Evolutionary conservation across 1,140 invertebrate genomes (phyloP).

Genomic region (Hypsibius dujardini): DNA sequence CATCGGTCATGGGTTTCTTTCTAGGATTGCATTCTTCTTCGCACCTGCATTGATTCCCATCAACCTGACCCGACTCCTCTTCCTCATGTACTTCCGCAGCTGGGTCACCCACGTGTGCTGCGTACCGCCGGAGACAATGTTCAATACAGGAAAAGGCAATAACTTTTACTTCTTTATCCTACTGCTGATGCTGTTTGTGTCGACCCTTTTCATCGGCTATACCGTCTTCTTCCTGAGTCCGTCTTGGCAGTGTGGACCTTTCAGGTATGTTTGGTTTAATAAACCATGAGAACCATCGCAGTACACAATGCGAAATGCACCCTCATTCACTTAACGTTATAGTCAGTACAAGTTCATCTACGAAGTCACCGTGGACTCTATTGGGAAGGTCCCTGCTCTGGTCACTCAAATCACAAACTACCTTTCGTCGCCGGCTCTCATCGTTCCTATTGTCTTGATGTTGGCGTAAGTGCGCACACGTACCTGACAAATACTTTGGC

Average conservation of each 20-base stretch:
- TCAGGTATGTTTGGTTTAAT: not conserved
- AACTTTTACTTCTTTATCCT: conserved; percentile 16
- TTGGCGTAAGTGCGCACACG: not conserved
- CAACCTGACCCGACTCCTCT: not conserved
- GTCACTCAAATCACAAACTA: not conserved
- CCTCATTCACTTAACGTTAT: not conserved
- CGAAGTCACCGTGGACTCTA: not conserved
- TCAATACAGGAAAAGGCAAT: conserved; percentile 7
- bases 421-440: not conserved
- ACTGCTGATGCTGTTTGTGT: conserved; percentile 5
- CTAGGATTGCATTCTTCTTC: conserved; percentile 11
- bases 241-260: conserved; percentile 14
- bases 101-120: conserved; percentile 1
- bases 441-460: not conserved
- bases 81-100: conserved; percentile 11
- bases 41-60: conserved; percentile 2
- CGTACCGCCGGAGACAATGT: conserved; percentile 14
- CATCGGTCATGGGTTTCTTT: not conserved
- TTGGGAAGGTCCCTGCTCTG: not conserved
- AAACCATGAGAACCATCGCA: not conserved
- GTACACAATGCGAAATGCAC: not conserved
- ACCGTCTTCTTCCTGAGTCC: not conserved
- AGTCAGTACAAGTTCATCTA: not conserved
- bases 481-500: not conserved
- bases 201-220: conserved; percentile 7